phyloP scores from a whole-genome alignment of 2,113 vertebrate species.

The Elephas maximus region DNA sequence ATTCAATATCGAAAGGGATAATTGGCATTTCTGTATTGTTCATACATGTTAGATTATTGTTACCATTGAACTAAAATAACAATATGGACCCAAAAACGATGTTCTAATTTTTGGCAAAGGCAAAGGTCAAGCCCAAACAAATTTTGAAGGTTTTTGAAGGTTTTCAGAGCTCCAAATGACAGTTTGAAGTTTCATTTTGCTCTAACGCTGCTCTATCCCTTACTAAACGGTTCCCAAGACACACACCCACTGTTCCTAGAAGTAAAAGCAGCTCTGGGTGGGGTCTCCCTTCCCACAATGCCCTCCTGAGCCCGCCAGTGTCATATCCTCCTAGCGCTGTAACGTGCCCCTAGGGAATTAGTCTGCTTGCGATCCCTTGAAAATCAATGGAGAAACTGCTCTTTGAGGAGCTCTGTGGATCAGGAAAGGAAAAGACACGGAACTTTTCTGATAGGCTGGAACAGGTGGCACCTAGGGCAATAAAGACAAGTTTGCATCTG shows the following conservation, averaged over 20 bases:
- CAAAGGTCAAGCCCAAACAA: not conserved
- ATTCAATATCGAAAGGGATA: not conserved
- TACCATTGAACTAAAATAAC: not conserved
- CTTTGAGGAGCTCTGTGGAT: not conserved
- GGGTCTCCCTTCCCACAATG: not conserved
- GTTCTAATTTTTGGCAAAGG: not conserved
- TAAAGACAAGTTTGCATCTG: not conserved
- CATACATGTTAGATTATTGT: not conserved
- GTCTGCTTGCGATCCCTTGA: not conserved
- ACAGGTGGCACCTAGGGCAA: accelerated
- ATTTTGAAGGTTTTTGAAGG: not conserved
- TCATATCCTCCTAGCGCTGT: not conserved
- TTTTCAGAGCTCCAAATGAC: not conserved
- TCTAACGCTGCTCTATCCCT: accelerated
- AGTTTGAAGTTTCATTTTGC: not conserved
- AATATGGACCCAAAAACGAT: not conserved
- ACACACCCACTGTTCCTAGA: accelerated
- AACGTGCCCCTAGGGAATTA: no score
- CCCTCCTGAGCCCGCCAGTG: not conserved
- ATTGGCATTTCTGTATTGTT: not conserved
- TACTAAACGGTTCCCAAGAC: not conserved
- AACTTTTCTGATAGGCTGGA: not conserved
- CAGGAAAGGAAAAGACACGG: not conserved
- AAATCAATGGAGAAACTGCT: not conserved
- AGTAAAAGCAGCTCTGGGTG: not conserved